Conservation (phyloP, 1,140 invertebrate genomes). For the Drosophila carrolli region DNA sequence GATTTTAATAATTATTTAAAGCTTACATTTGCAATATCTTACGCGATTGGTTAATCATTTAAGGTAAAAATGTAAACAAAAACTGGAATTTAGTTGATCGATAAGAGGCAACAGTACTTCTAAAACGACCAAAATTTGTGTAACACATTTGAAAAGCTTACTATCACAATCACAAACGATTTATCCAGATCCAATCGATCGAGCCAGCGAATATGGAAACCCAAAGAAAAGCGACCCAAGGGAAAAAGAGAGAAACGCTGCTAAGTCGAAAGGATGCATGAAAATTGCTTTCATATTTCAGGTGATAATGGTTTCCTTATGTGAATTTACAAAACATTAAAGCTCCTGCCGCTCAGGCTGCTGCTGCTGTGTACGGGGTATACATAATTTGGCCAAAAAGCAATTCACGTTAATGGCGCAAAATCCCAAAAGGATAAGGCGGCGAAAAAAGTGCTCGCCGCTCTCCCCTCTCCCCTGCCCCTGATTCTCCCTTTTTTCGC, state of each 20-base stretch:
- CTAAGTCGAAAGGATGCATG: constrained; percentile 76
- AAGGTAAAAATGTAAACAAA: too few relatives aligned
- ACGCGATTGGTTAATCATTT: too few relatives aligned
- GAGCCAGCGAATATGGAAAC: not conserved
- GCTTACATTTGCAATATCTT: too few relatives aligned
- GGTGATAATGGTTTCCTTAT: constrained; percentile 84
- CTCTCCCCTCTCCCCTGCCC: constrained; percentile 20
- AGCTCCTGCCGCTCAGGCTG: constrained; percentile 49
- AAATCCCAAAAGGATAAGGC: constrained; percentile 82
- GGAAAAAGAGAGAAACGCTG: constrained; percentile 13
- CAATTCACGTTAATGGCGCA: constrained; percentile 82
- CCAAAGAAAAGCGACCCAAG: constrained; percentile 40
- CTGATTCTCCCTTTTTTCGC: constrained; percentile 38
- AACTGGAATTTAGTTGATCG: too few relatives aligned
- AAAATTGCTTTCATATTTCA: constrained; percentile 84
- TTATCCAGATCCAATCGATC: constrained; percentile 1
- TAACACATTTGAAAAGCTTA: not conserved
- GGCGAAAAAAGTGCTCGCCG: constrained; percentile 51
- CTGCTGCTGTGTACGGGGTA: constrained; percentile 48
- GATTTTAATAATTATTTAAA: too few relatives aligned
- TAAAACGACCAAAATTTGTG: not conserved
- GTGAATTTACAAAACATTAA: constrained; percentile 84
- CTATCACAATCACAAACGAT: not conserved
- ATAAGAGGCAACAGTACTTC: too few relatives aligned
- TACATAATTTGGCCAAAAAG: constrained; percentile 83